Conservation (phyloP, 30 jellyfish, hydroid and myxozoan species). For the Aurelia aurita complex sp. Pacific region DNA sequence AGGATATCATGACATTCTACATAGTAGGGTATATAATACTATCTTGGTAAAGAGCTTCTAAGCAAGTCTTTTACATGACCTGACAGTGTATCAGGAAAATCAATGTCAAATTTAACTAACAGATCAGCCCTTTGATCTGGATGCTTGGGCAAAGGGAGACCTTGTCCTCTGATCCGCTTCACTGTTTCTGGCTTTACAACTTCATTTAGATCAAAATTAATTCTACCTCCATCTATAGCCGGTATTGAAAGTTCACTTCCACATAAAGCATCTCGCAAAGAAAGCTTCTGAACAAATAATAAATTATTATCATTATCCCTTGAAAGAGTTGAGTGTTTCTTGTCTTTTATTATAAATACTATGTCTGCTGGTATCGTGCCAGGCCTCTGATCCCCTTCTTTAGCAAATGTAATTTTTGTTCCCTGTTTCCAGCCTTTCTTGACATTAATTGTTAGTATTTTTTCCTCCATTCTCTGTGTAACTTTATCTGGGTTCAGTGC, state of each 20-base stretch:
- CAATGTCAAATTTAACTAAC: slow-evolving; percentile 55
- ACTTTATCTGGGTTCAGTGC: slow-evolving; percentile 57
- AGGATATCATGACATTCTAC: too few species aligned
- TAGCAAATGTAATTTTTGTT: slow-evolving; percentile 81
- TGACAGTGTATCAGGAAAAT: slow-evolving; percentile 56
- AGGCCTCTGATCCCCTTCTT: slow-evolving; percentile 84
- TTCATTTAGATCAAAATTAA: slow-evolving; percentile 26
- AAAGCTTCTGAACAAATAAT: slow-evolving; percentile 41
- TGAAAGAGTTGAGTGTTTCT: slow-evolving; percentile 40
- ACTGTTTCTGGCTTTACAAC: slow-evolving; percentile 67
- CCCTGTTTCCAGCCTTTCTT: slow-evolving; percentile 98
- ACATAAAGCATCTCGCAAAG: slow-evolving; percentile 90
- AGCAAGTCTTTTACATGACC: slow-evolving; percentile 62
- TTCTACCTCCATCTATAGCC: slow-evolving; percentile 40
- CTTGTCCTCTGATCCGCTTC: slow-evolving; percentile 59
- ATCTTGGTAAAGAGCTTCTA: slow-evolving; percentile 44
- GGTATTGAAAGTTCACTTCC: slow-evolving; percentile 72
- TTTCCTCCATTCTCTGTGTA: slow-evolving; percentile 46
- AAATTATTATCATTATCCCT: slow-evolving; percentile 81
- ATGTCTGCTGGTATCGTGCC: slow-evolving; percentile 89
- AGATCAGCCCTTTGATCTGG: slow-evolving; percentile 61
- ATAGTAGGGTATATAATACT: not conserved
- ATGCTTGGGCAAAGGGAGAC: slow-evolving; percentile 84
- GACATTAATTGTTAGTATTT: slow-evolving; percentile 63
- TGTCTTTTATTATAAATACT: slow-evolving; percentile 71